Percentiles rank a stretch among this genome's conserved stretches.
Conservation (phyloP, 2,888 invertebrate genomes). For the Lepeophtheirus nordmannii region DNA sequence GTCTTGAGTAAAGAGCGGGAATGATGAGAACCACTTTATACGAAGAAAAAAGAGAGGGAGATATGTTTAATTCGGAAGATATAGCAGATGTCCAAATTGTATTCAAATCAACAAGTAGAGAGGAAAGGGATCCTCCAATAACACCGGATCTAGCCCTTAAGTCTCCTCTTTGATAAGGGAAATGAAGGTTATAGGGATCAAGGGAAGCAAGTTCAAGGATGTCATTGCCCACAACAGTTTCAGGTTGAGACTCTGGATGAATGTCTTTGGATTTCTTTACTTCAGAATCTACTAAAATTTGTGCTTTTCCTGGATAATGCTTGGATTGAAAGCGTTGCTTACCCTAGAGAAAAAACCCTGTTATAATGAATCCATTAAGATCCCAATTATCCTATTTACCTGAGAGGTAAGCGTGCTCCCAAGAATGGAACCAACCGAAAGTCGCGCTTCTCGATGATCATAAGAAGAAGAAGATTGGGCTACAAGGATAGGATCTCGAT, state of each 20-base stretch:
- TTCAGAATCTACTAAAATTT: no score
- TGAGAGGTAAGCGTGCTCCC: no score
- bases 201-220: constrained; percentile 50
- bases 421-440: no score
- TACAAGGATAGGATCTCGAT: neutral
- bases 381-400: neutral
- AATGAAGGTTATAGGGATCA: constrained; percentile 66
- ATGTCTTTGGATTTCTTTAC: no score
- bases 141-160: constrained; percentile 60
- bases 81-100: constrained; percentile 73
- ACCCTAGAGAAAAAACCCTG: constrained; percentile 9
- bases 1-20: constrained; percentile 73
- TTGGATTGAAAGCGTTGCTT: no score
- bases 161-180: constrained; percentile 72
- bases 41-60: constrained; percentile 45
- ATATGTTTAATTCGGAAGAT: constrained; percentile 57
- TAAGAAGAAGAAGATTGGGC: no score
- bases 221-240: constrained; percentile 30
- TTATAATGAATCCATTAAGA: neutral
- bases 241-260: constrained; percentile 14
- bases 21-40: constrained; percentile 74
- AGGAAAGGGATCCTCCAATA: constrained; percentile 67
- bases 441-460: no score
- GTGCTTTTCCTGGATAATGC: no score
- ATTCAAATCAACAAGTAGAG: constrained; percentile 67